Evolutionary conservation across 2,113 vertebrate genomes (phyloP).

Genomic region (Chrysemys picta): DNA sequence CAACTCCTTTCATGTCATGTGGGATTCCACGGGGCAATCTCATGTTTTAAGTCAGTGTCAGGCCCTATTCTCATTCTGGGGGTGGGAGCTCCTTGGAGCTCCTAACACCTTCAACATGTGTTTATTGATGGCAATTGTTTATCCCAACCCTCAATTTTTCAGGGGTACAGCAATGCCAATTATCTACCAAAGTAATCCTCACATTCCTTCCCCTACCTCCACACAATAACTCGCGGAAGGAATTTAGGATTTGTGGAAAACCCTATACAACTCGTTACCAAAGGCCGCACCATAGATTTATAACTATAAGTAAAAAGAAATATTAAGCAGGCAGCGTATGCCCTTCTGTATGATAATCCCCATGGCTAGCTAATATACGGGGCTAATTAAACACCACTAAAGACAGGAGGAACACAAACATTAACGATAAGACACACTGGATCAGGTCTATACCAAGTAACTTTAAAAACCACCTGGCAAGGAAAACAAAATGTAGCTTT

Average conservation of each 20-base stretch:
- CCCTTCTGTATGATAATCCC: rapidly evolving
- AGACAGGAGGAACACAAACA: neutral
- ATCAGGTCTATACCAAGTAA: neutral
- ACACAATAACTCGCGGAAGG: neutral
- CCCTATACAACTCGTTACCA: neutral
- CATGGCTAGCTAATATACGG: neutral
- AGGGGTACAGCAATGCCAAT: rapidly evolving
- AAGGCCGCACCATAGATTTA: neutral
- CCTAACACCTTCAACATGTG: neutral
- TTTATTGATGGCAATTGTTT: rapidly evolving
- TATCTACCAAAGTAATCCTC: neutral
- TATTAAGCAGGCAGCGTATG: neutral
- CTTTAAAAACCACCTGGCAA: neutral
- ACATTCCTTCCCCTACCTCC: too few relatives aligned
- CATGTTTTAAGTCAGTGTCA: neutral
- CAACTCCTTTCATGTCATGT: neutral
- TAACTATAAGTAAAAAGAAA: neutral
- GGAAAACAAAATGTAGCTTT: neutral
- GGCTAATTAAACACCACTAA: neutral
- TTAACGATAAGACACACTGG: neutral
- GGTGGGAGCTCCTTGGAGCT: neutral
- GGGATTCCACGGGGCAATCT: neutral
- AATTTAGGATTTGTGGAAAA: neutral
- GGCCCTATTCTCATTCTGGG: neutral
- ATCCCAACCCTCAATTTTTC: rapidly evolving